Base-by-base conservation (phyloP, 2,113 vertebrate genomes). In the Formicarius rufipectus region DNA sequence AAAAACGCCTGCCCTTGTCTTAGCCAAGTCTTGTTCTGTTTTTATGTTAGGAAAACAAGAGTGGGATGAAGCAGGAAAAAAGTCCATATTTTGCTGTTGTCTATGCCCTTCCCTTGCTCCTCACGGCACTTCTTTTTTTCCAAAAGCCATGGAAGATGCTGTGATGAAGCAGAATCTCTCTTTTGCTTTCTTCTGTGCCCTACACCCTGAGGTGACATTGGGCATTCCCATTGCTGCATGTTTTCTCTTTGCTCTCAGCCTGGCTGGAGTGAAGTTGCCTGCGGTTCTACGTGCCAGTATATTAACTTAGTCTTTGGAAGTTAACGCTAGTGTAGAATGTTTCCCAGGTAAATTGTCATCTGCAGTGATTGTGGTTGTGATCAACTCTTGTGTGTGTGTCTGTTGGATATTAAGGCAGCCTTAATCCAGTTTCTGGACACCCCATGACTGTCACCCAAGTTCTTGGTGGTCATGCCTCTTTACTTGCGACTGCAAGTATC, bases 11-110 rank as follows among this genome's bases (percentile, higher is more conserved):
- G 28, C 47, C 17, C 14, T 75, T 78, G 23, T 14, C 21, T 35
- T 33, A 44, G 23, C 13, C 2, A 2, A 56, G 30, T 71, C 30
- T 69, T 60, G 16, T 66, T 89, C 75, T 91, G 9, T 23, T 91
- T 78, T 75, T 20, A 37, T 12, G 7, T 50, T 58, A 71, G 45
- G n/a, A 81, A 78, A 66, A 52, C 21, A 39, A 68, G 63, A 50
- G 69, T 50, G 19, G 23, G 22, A 55, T 42, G 35, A 87, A 55
- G 49, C 31, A 58, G 45, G 55, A 42, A 64, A 31, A 58, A 77
- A 31, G 1, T 7, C 30, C 2, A 0, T 22, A 7, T 69, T 67
- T 62, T 75, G 30, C 5, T n/a, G 1, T 30, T 0, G 1, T 37
- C 49, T 49, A 90, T 82, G 14, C 22, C 16, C 16, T 16, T 63